These are phyloP conservation scores for Oryzaephilus surinamensis DNA, from an alignment of 1,140 invertebrate genomes.

Conservation along the genomic window DNA sequence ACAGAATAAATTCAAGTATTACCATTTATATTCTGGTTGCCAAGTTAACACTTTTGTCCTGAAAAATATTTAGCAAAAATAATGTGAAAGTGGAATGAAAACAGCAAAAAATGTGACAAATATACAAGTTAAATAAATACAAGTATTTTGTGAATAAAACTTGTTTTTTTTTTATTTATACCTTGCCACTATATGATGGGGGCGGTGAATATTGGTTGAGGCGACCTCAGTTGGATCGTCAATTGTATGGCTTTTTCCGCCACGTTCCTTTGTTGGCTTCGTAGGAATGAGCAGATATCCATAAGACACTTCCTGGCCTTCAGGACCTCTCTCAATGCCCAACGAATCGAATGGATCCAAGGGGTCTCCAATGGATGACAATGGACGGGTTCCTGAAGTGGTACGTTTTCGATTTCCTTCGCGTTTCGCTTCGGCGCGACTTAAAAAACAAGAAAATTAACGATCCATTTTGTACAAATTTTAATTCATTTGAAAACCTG, in stretches of 20 bases:
- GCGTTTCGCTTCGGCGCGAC: constrained; percentile 58
- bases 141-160: no score
- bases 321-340: constrained; percentile 69
- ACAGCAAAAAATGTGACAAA: background rate
- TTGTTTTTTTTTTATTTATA: no score
- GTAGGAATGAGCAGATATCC: constrained; percentile 72
- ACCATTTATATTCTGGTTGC: constrained; percentile 73
- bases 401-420: constrained; percentile 69
- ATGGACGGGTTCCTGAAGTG: constrained; percentile 66
- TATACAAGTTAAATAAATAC: background rate
- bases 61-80: constrained; percentile 39
- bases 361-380: constrained; percentile 74
- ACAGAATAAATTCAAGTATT: constrained; percentile 35
- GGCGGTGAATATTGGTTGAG: no score
- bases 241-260: constrained; percentile 33
- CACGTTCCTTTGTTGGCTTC: constrained; percentile 40
- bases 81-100: constrained; percentile 3
- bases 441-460: constrained; percentile 10
- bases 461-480: background rate
- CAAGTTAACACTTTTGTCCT: constrained; percentile 77
- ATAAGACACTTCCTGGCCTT: constrained; percentile 83
- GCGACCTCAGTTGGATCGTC: constrained; percentile 30
- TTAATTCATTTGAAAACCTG: constrained; percentile 42
- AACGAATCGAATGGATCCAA: constrained; percentile 76
- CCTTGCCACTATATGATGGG: constrained; percentile 56